Evolutionary conservation across 2,888 invertebrate species (phyloP), one percentile per base, ranked within the genome.

Genomic region (Melieria crassipennis): DNA sequence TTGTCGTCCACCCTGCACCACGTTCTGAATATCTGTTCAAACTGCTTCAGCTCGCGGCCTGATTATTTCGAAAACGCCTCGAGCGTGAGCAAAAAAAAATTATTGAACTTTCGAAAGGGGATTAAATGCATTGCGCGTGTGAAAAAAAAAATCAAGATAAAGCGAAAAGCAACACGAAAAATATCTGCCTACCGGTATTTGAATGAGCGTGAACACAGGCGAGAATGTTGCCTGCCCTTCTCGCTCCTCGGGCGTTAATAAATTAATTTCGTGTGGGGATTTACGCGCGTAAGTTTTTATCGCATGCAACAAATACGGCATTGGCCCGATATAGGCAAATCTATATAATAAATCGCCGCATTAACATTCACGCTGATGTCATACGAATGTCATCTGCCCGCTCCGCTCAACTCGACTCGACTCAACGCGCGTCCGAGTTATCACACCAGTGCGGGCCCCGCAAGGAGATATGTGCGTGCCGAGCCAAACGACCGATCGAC

Each of bases 311-410:
- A 16, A 65, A 65, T 46, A 11, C 45, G 9, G 57, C 16, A 47
- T 47, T 30, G n/a, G 42, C 57, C 6, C 46, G 43, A 57, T 58
- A 66, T 58, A 50, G 66, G 48, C 58, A 66, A 65, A 60, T 60
- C 60, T 52, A 58, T 80, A 78, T 80, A 80, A 78, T 79, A 81
- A 82, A 81, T 82, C 81, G 78, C 74, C 52, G 77, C 69, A 77
- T 76, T 80, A 80, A 75, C 46, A 50, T 55, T 60, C 42, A 55
- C 47, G 52, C 55, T 70, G 65, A 65, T 60, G 65, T 65, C 65
- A 69, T 69, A 50, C 43, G 57, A 57, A 65, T 65, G 66, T 7
- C 66, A 30, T 30, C 30, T 3, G 30, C 30, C 30, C 30, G 30
- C 30, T 30, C 30, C 30, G 30, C 30, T 30, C 30, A 30, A 30